A percentile compares a stretch with the other conserved stretches of the same genome.
Conservation (phyloP, 2,888 invertebrate genomes). For the Conomelus anceps region DNA sequence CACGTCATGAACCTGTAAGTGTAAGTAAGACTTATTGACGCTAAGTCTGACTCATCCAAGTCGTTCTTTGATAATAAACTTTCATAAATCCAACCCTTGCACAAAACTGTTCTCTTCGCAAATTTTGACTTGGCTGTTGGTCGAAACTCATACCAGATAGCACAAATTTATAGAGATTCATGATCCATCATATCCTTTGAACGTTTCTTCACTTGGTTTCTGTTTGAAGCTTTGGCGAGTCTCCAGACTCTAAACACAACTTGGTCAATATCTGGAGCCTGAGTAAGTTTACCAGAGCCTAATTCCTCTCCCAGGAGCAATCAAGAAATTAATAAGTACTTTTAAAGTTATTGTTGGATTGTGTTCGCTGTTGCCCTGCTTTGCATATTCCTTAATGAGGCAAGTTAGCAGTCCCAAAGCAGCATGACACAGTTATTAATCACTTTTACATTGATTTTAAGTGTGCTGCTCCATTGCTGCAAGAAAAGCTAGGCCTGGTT, state of each 20-base stretch:
- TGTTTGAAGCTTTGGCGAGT: background rate
- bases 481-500: background rate
- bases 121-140: too few relatives aligned
- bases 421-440: background rate
- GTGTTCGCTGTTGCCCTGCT: background rate
- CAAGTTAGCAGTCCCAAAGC: background rate
- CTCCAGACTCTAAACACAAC: background rate
- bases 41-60: too few relatives aligned
- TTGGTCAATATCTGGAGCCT: background rate
- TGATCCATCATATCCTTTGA: too few relatives aligned
- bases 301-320: background rate
- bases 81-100: too few relatives aligned
- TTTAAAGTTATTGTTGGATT: background rate
- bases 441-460: background rate
- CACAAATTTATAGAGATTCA: too few relatives aligned
- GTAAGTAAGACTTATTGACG: too few relatives aligned
- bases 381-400: background rate
- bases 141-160: too few relatives aligned
- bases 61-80: too few relatives aligned
- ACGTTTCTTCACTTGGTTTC: background rate
- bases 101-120: too few relatives aligned
- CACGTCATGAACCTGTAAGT: too few relatives aligned
- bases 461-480: background rate
- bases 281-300: background rate
- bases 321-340: background rate